Conservation (phyloP, 2,888 invertebrate species). For the Rhimphoctona megacephalus region DNA sequence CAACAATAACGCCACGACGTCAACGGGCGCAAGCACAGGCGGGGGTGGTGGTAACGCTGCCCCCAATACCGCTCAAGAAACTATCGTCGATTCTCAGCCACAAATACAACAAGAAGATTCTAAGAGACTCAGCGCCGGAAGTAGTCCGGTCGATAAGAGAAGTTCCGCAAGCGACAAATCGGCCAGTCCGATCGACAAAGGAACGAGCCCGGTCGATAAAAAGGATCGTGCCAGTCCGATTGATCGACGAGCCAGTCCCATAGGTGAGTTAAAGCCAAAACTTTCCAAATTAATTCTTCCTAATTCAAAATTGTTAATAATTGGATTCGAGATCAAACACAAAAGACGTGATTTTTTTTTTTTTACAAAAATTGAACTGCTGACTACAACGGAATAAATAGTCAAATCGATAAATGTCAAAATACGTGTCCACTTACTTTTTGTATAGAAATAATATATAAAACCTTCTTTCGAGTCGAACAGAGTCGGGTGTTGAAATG, state of each 20-base stretch:
- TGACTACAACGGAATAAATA: too few relatives aligned
- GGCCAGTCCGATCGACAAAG: conserved; percentile 85
- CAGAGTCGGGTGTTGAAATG: too few relatives aligned
- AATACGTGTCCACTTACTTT: too few relatives aligned
- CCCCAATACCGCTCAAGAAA: conserved; percentile 78
- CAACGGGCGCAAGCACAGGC: conserved; percentile 73
- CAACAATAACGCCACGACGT: conserved; percentile 76
- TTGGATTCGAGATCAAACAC: not conserved
- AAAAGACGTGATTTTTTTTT: too few relatives aligned
- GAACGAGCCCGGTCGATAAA: conserved; percentile 81
- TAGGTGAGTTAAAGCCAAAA: conserved; percentile 70
- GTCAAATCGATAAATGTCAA: too few relatives aligned
- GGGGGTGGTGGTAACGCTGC: conserved; percentile 71
- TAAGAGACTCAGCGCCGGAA: conserved; percentile 81
- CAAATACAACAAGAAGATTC: conserved; percentile 74
- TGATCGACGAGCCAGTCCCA: conserved; percentile 77
- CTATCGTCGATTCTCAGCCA: conserved; percentile 72
- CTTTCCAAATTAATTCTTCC: too few relatives aligned
- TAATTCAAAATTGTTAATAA: not conserved
- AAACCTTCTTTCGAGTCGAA: too few relatives aligned
- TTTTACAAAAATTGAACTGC: too few relatives aligned
- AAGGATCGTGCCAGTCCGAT: conserved; percentile 78
- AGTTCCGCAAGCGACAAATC: conserved; percentile 83
- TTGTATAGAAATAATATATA: too few relatives aligned
- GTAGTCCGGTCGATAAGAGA: conserved; percentile 82